Evolutionary conservation across 2,113 vertebrate species (phyloP).

Genomic region (Machaerirhynchus nigripectus): DNA sequence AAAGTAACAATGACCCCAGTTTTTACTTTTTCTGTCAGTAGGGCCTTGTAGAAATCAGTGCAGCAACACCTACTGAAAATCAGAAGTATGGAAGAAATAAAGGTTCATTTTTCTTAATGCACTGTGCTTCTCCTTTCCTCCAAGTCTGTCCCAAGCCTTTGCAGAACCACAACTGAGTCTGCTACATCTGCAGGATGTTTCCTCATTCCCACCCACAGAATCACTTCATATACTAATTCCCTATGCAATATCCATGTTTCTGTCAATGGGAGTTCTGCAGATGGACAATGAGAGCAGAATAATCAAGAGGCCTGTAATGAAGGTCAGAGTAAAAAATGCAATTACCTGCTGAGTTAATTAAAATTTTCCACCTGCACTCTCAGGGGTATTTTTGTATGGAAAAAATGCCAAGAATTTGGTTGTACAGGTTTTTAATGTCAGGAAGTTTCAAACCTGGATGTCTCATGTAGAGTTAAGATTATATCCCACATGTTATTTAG

Average conservation of each 20-base stretch:
- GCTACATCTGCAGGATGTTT: background rate
- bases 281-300: background rate
- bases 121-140: background rate
- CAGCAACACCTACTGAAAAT: background rate
- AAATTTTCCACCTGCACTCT: constrained; percentile 27
- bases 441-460: background rate
- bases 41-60: background rate
- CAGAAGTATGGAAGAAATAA: background rate
- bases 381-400: background rate
- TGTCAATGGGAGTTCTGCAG: background rate
- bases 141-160: background rate
- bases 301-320: background rate
- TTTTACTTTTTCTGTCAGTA: background rate
- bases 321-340: background rate
- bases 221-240: background rate
- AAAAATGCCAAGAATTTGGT: background rate
- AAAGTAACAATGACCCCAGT: background rate
- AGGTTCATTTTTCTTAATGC: background rate
- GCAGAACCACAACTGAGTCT: background rate
- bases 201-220: background rate
- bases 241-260: background rate
- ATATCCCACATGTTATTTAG: background rate
- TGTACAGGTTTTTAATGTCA: background rate
- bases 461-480: background rate
- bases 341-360: constrained; percentile 29